These are phyloP conservation scores for Mungos mungo DNA, from an alignment of 2,113 vertebrate genomes.

Conservation along the genomic window DNA sequence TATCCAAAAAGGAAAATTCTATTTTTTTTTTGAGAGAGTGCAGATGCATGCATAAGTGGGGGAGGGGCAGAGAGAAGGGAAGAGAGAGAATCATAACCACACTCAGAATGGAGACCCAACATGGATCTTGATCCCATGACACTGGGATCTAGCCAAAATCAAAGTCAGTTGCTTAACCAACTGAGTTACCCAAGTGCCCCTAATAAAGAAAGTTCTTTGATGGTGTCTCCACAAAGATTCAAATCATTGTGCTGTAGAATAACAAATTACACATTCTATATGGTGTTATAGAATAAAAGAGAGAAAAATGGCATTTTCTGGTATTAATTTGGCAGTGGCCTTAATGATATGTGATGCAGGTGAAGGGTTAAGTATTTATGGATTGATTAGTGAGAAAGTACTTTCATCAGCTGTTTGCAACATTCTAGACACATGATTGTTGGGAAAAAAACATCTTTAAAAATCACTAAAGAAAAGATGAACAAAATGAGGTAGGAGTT, in stretches of 20 bases:
- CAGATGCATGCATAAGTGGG: no score
- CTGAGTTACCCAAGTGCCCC: no score
- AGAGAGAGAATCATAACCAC: no score
- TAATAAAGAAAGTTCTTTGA: neutral
- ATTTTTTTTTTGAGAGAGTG: no score
- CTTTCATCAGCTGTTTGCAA: neutral
- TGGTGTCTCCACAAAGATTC: neutral
- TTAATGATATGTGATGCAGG: neutral
- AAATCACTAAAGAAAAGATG: slow-evolving; percentile 29
- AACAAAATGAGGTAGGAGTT: neutral
- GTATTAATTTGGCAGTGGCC: neutral
- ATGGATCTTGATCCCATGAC: no score
- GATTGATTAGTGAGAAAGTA: neutral
- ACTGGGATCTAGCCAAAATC: no score
- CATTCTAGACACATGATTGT: neutral
- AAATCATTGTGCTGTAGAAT: neutral
- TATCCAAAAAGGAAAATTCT: neutral
- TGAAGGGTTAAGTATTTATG: neutral
- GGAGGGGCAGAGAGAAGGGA: no score
- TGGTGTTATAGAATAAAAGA: neutral
- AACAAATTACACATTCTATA: neutral
- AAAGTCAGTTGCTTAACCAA: no score
- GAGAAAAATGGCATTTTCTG: neutral
- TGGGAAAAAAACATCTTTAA: neutral
- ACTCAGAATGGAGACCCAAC: no score